Conservation (phyloP, 1,140 invertebrate genomes). For the Arion vulgaris region DNA sequence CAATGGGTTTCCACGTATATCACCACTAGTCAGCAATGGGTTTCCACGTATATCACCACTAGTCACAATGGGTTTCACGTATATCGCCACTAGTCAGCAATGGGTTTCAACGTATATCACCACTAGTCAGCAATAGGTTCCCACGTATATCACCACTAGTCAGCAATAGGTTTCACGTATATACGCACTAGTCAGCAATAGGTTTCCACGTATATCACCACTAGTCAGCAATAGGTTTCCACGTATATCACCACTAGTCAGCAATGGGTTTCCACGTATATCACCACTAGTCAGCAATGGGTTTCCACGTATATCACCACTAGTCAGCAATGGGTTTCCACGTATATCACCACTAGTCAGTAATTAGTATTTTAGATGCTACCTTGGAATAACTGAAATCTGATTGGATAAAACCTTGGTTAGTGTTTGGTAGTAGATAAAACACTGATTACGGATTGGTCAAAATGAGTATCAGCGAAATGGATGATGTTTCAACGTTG, state of each 20-base stretch:
- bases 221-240: not conserved
- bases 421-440: slow-evolving; percentile 34
- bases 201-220: not conserved
- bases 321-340: not conserved
- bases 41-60: too few species aligned
- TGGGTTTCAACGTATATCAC: not conserved
- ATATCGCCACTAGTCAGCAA: not conserved
- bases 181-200: not conserved
- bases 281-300: too few species aligned
- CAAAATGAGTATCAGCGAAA: too few species aligned
- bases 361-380: too few species aligned
- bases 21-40: too few species aligned
- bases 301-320: not conserved
- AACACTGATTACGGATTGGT: slow-evolving; percentile 11
- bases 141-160: too few species aligned
- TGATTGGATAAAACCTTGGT: not conserved
- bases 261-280: not conserved
- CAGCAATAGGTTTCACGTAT: not conserved
- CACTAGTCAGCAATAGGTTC: too few species aligned
- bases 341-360: not conserved
- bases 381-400: not conserved
- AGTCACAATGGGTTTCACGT: not conserved
- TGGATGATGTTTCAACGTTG: too few species aligned
- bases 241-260: not conserved
- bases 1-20: not conserved